Base-by-base conservation (phyloP, 1,140 invertebrate genomes). In the Carposina sasakii region DNA sequence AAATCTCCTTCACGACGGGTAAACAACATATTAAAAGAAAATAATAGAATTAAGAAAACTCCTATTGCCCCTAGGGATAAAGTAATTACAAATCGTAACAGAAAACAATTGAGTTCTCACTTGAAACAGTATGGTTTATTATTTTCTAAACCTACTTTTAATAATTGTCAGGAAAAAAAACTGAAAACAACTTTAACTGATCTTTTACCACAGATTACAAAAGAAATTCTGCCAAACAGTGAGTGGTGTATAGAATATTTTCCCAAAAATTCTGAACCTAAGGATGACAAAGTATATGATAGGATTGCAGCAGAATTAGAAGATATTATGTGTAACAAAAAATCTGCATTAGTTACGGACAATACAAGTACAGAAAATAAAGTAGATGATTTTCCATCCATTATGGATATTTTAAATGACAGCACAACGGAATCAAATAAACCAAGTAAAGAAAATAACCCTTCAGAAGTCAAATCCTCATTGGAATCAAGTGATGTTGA, bases 391-490 rank as follows among this genome's bases (percentile, higher is more conserved):
- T 86, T 85, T 52, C 83, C 85, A 28, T 85, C 85, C 3, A 85
- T 86, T 33, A 84, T 86, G 81, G 85, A 86, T 46, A 85, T 86
- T 37, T 63, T 86, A 8, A 85, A 85, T 74, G 85, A 85, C 47
- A 78, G 72, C 41, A 52, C 55, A 24, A 59, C 52, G 52, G 67
- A 63, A 19, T 62, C 37, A 39, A 58, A 46, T 40, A 81, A 75
- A 61, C 39, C 48, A 28, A 60, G 23, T 55, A 56, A 74, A 40
- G 60, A 70, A 55, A 70, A 45, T 55, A 63, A 30, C 58, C 54
- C 53, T 24, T 42, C 63, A 41, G 67, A 69, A 34, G 70, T 65
- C 52, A 77, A 79, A 62, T 46, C 63, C 37, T 73, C 66, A 56
- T 57, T 81, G 48, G 72, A 77, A 52, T 76, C 73, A 8, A 81